Evolutionary conservation across 2,797 vertebrate species (phyloP), one percentile per base, ranked within the genome.

Genomic region (Gadopsis bispinosus): DNA sequence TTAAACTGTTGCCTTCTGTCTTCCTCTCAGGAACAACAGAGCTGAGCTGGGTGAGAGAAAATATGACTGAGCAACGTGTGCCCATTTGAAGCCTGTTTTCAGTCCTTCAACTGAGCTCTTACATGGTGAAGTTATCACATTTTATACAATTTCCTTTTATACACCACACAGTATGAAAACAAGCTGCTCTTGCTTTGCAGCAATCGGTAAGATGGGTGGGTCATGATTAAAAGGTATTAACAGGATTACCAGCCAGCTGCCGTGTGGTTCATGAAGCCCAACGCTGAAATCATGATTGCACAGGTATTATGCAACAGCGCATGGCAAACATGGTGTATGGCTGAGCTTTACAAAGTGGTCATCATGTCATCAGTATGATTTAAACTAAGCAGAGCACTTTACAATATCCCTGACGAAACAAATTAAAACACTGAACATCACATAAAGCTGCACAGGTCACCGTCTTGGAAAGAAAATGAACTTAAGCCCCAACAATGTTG

Each of bases 191-290:
- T 64, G 67, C 67, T 88, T 87, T 80, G 83, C 54, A 79, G 63
- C 75, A 41, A 26, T 20, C 62, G 70, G 83, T 91, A 86, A 73
- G 71, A 66, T 82, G 43, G 54, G 17, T 51, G 77, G 20, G 76
- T 75, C 48, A 73, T 87, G 85, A 93, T 93, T 93, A 91, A 89
- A 89, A 73, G 33, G 84, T 60, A 90, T 90, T 92, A 93, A 87
- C 37, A 83, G 83, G 91, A 91, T 92, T 90, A 90, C 17, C 59
- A 61, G 61, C 51, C 81, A 78, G 73, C 60, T 87, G 75, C 91
- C 92, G 92, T 91, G 79, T 92, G 93, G 83, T 80, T 84, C 61
- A 64, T 61, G 41, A 71, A 56, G 73, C 55, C 35, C 33, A 63
- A 47, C 45, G 53, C 76, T 77, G 54, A 81, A 73, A 80, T 87